phyloP scores from a whole-genome alignment of 2,888 invertebrate genomes.

The Mythimna lalbum region DNA sequence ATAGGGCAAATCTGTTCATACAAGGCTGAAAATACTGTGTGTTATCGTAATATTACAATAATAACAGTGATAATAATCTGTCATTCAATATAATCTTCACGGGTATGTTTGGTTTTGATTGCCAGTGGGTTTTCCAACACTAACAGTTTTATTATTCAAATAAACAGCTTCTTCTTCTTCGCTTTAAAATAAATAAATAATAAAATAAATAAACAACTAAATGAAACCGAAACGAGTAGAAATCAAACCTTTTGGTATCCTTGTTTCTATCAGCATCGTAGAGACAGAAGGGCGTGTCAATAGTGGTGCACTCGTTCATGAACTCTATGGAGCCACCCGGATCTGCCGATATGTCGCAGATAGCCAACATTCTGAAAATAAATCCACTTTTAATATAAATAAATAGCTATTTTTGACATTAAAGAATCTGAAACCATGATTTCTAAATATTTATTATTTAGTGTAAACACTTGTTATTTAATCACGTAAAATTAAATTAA shows the following conservation, averaged over 20 bases:
- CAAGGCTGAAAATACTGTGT: background rate
- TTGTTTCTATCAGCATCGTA: slow-evolving; percentile 99
- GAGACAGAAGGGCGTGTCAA: slow-evolving; percentile 99
- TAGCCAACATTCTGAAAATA: slow-evolving; percentile 94
- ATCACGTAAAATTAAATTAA: background rate
- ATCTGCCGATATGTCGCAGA: slow-evolving; percentile 99
- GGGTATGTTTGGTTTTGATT: background rate
- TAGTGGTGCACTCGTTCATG: slow-evolving; percentile 99
- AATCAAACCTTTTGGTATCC: slow-evolving; percentile 95
- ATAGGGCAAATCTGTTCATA: background rate
- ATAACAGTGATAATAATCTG: background rate
- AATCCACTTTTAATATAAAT: background rate
- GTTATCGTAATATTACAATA: background rate
- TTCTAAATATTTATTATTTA: background rate
- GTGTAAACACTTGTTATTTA: background rate
- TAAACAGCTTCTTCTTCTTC: too few relatives aligned
- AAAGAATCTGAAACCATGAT: background rate
- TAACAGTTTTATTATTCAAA: too few relatives aligned
- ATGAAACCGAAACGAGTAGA: background rate
- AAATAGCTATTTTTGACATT: background rate
- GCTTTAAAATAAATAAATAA: too few relatives aligned
- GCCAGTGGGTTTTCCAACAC: background rate
- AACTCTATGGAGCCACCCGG: slow-evolving; percentile 99
- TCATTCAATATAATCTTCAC: background rate
- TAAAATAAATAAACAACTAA: too few relatives aligned